phyloP scores from a whole-genome alignment of 2,888 invertebrate genomes.

The Priocnemis perturbator region DNA sequence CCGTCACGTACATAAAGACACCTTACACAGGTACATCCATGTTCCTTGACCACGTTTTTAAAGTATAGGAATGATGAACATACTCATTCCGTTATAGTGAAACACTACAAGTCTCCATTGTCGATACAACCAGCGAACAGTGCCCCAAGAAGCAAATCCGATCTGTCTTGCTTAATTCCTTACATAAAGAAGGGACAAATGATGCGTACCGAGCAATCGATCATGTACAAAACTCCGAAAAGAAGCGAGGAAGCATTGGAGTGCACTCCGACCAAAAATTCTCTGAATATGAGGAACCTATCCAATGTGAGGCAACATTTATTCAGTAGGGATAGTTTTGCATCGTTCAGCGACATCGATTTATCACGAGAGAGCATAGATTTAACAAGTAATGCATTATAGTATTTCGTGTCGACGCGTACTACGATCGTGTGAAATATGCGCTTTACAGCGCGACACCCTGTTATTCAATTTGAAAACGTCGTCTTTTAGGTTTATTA shows the following conservation, averaged over 20 bases:
- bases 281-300: slow-evolving; percentile 54
- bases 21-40: slow-evolving; percentile 69
- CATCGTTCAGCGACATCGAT: slow-evolving; percentile 56
- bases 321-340: slow-evolving; percentile 69
- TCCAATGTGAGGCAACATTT: slow-evolving; percentile 69
- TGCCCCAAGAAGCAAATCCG: slow-evolving; percentile 56
- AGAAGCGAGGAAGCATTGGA: slow-evolving; percentile 28
- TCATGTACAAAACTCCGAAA: slow-evolving; percentile 71
- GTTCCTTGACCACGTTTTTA: neutral
- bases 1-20: slow-evolving; percentile 66
- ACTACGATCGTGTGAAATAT: too few relatives aligned
- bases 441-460: slow-evolving; percentile 7
- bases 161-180: slow-evolving; percentile 68
- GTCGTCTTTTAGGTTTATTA: slow-evolving; percentile 57
- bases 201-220: slow-evolving; percentile 68
- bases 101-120: slow-evolving; percentile 66
- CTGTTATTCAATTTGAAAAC: slow-evolving; percentile 7
- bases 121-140: slow-evolving; percentile 70
- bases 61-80: neutral
- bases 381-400: slow-evolving; percentile 64
- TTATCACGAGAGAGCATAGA: slow-evolving; percentile 65
- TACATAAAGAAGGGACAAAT: slow-evolving; percentile 69
- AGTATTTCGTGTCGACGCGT: neutral
- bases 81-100: slow-evolving; percentile 53
- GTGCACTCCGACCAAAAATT: slow-evolving; percentile 20